These are phyloP conservation scores for Formica selysi DNA, from an alignment of 1,140 invertebrate species.

Conservation along the genomic window DNA sequence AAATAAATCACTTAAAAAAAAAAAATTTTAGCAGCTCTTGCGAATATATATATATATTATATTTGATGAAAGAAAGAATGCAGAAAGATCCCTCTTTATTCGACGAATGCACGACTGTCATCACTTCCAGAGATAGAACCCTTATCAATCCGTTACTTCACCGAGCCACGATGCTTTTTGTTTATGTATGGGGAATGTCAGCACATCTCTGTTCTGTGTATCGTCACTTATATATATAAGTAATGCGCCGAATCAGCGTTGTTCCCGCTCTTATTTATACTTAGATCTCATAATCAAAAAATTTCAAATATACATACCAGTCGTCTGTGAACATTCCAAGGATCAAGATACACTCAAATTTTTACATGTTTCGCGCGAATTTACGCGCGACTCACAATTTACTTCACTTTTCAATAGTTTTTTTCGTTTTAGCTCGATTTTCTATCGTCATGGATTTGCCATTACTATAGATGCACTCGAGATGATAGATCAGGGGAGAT, in stretches of 20 bases:
- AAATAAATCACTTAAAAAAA: too few species aligned
- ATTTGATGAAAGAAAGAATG: too few species aligned
- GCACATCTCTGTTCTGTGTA: neutral
- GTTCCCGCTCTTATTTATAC: neutral
- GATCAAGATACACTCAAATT: neutral
- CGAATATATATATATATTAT: too few species aligned
- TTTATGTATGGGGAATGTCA: constrained; percentile 37
- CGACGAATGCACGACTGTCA: neutral
- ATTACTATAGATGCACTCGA: too few species aligned
- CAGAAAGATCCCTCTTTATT: neutral
- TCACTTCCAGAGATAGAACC: neutral
- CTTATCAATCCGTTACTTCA: constrained; percentile 17
- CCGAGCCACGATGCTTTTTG: constrained; percentile 28
- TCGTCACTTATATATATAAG: neutral
- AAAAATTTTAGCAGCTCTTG: too few species aligned
- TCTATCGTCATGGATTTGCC: neutral
- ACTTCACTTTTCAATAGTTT: neutral
- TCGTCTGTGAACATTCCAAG: neutral
- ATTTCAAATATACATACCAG: neutral
- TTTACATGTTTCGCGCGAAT: neutral
- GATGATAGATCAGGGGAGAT: too few species aligned
- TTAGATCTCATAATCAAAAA: neutral
- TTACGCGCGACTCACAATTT: neutral
- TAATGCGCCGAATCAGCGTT: neutral
- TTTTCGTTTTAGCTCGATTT: neutral